Base-by-base conservation (phyloP, 2,888 invertebrate genomes). In the Hirtodrosophila trivittata region DNA sequence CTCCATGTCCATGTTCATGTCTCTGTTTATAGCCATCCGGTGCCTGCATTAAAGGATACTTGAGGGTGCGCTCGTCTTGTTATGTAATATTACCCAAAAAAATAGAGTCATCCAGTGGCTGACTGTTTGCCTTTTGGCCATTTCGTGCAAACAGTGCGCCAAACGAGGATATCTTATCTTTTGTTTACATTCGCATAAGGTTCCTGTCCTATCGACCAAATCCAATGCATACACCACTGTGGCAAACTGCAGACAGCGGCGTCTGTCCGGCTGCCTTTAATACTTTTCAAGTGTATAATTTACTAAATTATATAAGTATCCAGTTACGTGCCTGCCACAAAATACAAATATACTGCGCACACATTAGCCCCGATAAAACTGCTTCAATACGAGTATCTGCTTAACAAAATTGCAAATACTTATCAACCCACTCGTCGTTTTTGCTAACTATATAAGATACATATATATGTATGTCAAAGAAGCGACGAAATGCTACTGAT, bases 111-210 rank as follows among this genome's bases (percentile, higher is more conserved):
- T 57, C 42, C 54, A 57, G 21, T 56, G 38, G 43, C 66, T 41
- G 47, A 46, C 41, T 86, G 82, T 83, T 84, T 86, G 82, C 72
- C 62, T 65, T 68, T 64, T 52, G 77, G 70, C 80, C 86, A 74
- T 70, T 74, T 69, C 58, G 74, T 65, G 82, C 66, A 81, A 83
- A 75, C 77, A 86, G 47, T 69, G 66, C 55, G 72, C 65, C 76
- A 69, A 59, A 59, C 56, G 68, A 69, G 74, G 71, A 87, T 88
- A 88, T 87, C 88, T 88, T 88, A 87, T 89, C 87, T 86, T 65
- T 77, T 88, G 87, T 88, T 88, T 88, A 73, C 84, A 75, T 81
- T 81, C 76, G 82, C 75, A 71, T 86, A 85, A 78, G 72, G 73
- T 66, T 75, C 72, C 60, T 71, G 60, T 56, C 26, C 51, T 25